These are phyloP conservation scores for Chlorops oryzae DNA, from an alignment of 1,140 invertebrate species.

Conservation along the genomic window DNA sequence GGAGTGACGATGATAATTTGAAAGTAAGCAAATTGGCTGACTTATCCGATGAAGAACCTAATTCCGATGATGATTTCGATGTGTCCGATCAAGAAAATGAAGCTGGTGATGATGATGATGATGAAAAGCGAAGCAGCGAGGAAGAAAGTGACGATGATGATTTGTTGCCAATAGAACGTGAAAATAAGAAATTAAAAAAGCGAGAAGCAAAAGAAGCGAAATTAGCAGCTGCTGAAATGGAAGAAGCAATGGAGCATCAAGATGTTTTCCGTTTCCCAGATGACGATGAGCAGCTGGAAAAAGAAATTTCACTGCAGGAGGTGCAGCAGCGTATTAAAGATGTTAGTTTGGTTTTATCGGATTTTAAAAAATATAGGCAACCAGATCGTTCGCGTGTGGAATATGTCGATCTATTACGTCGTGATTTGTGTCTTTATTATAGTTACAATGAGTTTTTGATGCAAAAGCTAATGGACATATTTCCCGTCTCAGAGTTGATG, in stretches of 20 bases:
- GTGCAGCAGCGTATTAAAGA: slow-evolving; percentile 89
- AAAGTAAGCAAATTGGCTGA: slow-evolving; percentile 35
- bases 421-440: slow-evolving; percentile 92
- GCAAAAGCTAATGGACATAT: slow-evolving; percentile 89
- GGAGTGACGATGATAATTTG: slow-evolving; percentile 15
- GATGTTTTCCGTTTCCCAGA: slow-evolving; percentile 71
- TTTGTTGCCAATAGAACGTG: slow-evolving; percentile 80
- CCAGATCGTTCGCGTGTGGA: slow-evolving; percentile 69
- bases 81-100: slow-evolving; percentile 42
- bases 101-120: slow-evolving; percentile 24
- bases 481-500: slow-evolving; percentile 80
- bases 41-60: slow-evolving; percentile 29
- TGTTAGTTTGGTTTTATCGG: slow-evolving; percentile 75
- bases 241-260: slow-evolving; percentile 66
- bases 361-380: slow-evolving; percentile 80
- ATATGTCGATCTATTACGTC: slow-evolving; percentile 71
- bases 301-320: slow-evolving; percentile 70
- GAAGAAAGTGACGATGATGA: slow-evolving; percentile 54
- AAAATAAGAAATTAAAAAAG: slow-evolving; percentile 72
- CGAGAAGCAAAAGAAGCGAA: slow-evolving; percentile 65
- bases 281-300: slow-evolving; percentile 63
- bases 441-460: slow-evolving; percentile 97
- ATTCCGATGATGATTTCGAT: slow-evolving; percentile 35
- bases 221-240: slow-evolving; percentile 73
- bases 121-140: slow-evolving; percentile 37